Percentiles rank a stretch among this genome's conserved stretches.
Conservation (phyloP, 2,113 vertebrate genomes). For the Nymphicus hollandicus region DNA sequence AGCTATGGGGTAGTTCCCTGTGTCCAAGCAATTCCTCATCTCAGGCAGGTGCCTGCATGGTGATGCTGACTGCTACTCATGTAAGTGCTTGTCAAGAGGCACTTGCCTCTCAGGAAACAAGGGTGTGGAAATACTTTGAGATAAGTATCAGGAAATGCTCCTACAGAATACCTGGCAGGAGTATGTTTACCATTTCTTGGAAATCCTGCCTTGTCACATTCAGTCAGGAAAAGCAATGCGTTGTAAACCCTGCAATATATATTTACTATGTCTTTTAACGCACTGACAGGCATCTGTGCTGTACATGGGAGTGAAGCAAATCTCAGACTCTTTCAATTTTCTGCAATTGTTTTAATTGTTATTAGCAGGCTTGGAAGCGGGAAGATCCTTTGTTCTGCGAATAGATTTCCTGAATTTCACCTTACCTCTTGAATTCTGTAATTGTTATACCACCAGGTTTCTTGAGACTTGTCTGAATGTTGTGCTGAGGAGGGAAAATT, state of each 20-base stretch:
- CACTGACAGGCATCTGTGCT: not conserved
- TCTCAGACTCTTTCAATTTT: not conserved
- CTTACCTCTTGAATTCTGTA: not conserved
- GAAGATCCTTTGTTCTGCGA: not conserved
- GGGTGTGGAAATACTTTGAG: not conserved
- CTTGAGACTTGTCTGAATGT: not conserved
- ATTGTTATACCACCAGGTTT: not conserved
- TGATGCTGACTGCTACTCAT: not conserved
- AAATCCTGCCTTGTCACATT: not conserved
- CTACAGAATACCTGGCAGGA: not conserved
- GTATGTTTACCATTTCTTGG: not conserved
- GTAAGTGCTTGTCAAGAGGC: not conserved
- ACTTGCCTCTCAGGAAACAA: not conserved
- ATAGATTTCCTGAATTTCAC: not conserved
- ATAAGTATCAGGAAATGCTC: not conserved
- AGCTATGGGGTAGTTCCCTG: not conserved
- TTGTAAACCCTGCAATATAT: not conserved
- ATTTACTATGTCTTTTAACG: not conserved
- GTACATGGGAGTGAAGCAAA: not conserved
- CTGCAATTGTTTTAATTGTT: not conserved
- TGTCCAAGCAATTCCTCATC: not conserved
- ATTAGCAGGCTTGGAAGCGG: not conserved
- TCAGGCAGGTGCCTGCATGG: fast-evolving
- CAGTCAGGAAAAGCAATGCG: not conserved
- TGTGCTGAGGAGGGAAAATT: not conserved